Evolutionary conservation across 2,888 invertebrate genomes (phyloP), one percentile per base, ranked within the genome.

Genomic region (Tachina fera): DNA sequence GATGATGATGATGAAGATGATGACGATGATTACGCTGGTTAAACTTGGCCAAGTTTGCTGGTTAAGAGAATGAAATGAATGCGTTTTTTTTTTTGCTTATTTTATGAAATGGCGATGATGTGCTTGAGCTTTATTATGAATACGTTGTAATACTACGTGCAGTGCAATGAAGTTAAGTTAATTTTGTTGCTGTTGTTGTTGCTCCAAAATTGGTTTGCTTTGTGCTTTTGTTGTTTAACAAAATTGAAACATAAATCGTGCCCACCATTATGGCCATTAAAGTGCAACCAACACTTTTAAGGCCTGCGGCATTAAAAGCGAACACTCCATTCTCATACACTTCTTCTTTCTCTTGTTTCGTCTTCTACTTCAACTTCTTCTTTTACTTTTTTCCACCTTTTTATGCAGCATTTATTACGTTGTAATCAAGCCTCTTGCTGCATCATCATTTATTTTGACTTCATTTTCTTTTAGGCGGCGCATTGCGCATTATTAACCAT

Each of bases 171-270:
- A 45, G 5, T 39, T 31, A 8, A 9, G 19, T 56, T 58, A 2
- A 31, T 65, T 11, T 19, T 68, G 4, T 49, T 71, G 47, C 10
- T 16, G 19, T 47, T 61, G 47, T 63, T 83, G 63, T 47, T 31
- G 60, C 39, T 68, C 45, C 70, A 43, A 60, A 77, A 83, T 83
- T 86, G 82, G 81, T 81, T 76, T 80, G 83, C 70, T 90, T 78
- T 79, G 65, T 86, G 61, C 43, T 77, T 49, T 43, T 90, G 90
- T 60, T 72, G 86, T 83, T 86, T 53, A 86, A 86, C 90, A 89
- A 92, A 91, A 91, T 92, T 91, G 91, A 91, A 92, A 91, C 89
- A 89, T 89, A 89, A 89, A 89, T 89, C 89, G 89, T 89, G 88
- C 88, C 87, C 88, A 86, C 88, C 91, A 91, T 91, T 90, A 91